Percentiles rank a stretch among this genome's conserved stretches.
Conservation (phyloP, 2,797 vertebrate genomes). For the Psittacula derbiana region DNA sequence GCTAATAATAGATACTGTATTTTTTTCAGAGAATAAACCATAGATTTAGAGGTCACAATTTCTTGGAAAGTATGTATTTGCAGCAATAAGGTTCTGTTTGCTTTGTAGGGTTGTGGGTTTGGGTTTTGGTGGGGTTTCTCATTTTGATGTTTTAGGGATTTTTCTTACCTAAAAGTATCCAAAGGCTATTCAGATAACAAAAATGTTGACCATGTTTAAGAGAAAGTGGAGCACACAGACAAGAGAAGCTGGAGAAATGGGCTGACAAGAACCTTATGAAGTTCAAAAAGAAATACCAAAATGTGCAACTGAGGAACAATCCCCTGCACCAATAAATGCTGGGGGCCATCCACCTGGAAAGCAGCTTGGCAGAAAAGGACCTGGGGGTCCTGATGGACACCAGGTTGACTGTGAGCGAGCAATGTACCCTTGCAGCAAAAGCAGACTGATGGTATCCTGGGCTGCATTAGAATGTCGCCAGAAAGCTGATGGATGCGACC, state of each 20-base stretch:
- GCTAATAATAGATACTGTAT: not conserved
- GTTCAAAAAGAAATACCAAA: not conserved
- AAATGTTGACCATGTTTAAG: not conserved
- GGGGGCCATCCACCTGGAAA: not conserved
- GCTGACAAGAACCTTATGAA: not conserved
- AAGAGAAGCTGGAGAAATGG: not conserved
- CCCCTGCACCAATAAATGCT: not conserved
- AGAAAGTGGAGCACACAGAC: not conserved
- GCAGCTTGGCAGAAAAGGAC: not conserved
- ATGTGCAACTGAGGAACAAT: not conserved
- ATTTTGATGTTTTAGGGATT: not conserved
- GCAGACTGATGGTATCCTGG: not conserved
- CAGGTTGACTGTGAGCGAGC: not conserved
- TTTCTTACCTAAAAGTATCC: not conserved
- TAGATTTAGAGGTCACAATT: constrained; percentile 6
- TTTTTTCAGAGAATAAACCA: constrained; percentile 22
- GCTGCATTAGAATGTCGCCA: not conserved
- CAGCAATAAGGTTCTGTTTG: not conserved
- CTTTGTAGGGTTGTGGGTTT: not conserved
- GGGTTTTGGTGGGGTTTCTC: not conserved
- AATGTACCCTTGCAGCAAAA: not conserved
- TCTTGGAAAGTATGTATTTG: not conserved
- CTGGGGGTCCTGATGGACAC: not conserved
- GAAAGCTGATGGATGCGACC: not conserved
- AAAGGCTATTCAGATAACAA: constrained; percentile 18